phyloP scores from a whole-genome alignment of 2,797 vertebrate genomes.

The Pipistrellus pygmaeus region DNA sequence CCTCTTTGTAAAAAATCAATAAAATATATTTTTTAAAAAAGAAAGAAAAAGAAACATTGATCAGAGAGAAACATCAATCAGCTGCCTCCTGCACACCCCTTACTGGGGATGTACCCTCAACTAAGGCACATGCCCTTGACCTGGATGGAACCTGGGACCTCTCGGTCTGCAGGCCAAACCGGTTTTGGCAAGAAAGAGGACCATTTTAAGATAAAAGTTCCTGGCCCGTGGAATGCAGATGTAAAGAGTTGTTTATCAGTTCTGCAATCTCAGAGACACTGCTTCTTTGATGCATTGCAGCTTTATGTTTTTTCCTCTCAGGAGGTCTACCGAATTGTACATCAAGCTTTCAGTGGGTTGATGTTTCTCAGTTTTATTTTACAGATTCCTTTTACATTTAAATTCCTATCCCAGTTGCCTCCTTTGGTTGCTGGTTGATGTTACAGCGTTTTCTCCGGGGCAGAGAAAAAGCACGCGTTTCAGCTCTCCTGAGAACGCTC shows the following conservation, averaged over 20 bases:
- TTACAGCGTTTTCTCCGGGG: conserved; percentile 55
- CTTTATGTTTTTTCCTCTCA: conserved; percentile 52
- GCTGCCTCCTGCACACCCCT: too few relatives aligned
- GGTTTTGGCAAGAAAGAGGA: background rate
- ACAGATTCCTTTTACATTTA: conserved; percentile 71
- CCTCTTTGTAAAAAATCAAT: too few relatives aligned
- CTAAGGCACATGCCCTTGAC: too few relatives aligned
- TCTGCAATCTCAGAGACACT: background rate
- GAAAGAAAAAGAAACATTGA: too few relatives aligned
- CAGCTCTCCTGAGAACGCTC: conserved; percentile 44
- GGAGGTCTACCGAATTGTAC: conserved; percentile 33
- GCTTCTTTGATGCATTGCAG: conserved; percentile 24
- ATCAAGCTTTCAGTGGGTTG: conserved; percentile 27
- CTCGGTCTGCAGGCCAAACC: too few relatives aligned
- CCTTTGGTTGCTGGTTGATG: conserved; percentile 70
- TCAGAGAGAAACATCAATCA: too few relatives aligned
- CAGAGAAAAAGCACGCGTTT: conserved; percentile 74
- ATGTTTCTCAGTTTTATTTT: conserved; percentile 75
- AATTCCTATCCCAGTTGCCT: conserved; percentile 58
- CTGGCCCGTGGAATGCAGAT: background rate
- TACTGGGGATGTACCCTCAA: too few relatives aligned
- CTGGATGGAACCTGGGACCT: too few relatives aligned
- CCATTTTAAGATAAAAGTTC: conserved; percentile 72
- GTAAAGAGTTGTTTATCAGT: conserved; percentile 71
- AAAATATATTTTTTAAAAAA: too few relatives aligned